Conservation (phyloP, 2,797 vertebrate genomes). For the Channa striata region DNA sequence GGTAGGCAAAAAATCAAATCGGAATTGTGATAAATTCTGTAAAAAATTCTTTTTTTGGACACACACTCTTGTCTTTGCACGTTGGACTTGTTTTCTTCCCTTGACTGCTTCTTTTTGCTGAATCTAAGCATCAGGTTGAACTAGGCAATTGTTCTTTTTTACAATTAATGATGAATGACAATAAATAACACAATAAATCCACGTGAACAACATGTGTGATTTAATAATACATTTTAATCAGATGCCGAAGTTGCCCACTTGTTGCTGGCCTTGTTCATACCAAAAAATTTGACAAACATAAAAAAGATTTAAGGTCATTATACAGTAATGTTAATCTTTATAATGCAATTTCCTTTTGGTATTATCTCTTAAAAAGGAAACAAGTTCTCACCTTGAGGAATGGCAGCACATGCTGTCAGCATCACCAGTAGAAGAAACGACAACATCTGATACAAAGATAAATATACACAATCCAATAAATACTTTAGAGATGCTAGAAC, state of each 20-base stretch:
- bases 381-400: constrained; percentile 36
- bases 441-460: constrained; percentile 54
- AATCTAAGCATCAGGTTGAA: background rate
- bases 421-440: constrained; percentile 36
- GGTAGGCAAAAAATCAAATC: background rate
- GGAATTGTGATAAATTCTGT: background rate
- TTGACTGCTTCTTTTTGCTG: background rate
- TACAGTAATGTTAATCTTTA: too few relatives aligned
- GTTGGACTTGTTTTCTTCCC: background rate
- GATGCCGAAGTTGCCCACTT: too few relatives aligned
- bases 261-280: too few relatives aligned
- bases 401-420: constrained; percentile 44
- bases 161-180: too few relatives aligned
- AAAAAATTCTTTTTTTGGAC: background rate
- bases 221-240: too few relatives aligned
- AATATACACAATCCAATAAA: background rate
- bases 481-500: too few relatives aligned
- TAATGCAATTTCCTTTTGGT: background rate
- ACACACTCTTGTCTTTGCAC: background rate
- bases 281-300: too few relatives aligned
- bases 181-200: too few relatives aligned
- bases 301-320: too few relatives aligned
- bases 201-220: too few relatives aligned
- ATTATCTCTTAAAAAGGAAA: too few relatives aligned
- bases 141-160: too few relatives aligned